A percentile compares a stretch with the other conserved stretches of the same genome.
These are phyloP conservation scores for Osmoderma eremita DNA, from an alignment of 2,888 invertebrate species.

Conservation along the genomic window DNA sequence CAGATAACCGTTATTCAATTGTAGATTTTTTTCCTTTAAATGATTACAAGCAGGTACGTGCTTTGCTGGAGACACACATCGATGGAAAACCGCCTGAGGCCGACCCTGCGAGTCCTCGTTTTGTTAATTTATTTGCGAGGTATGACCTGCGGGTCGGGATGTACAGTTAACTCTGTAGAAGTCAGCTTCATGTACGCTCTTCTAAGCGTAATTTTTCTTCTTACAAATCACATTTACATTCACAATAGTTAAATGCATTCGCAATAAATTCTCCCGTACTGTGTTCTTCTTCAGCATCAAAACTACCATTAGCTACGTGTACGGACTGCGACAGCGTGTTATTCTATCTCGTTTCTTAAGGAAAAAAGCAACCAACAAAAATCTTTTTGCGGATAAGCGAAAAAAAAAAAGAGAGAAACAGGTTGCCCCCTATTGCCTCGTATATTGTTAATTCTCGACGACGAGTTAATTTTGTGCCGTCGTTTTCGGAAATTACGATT, in stretches of 20 bases:
- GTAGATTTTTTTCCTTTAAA: no score
- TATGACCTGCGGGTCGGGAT: slow-evolving; percentile 46
- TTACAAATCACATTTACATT: slow-evolving; percentile 40
- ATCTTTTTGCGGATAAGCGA: no score
- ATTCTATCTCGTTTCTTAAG: no score
- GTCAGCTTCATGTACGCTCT: slow-evolving; percentile 37
- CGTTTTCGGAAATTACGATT: no score
- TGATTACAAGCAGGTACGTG: no score
- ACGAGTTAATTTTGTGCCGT: no score
- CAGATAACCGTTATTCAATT: no score
- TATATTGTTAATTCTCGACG: no score
- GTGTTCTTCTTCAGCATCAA: slow-evolving; percentile 5
- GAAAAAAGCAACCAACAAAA: no score
- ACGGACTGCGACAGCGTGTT: neutral
- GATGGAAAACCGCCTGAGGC: slow-evolving; percentile 1
- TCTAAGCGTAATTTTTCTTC: slow-evolving; percentile 31
- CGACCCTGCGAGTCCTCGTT: slow-evolving; percentile 42
- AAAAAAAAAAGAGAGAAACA: no score
- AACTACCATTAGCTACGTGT: slow-evolving; percentile 23
- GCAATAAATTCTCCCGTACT: slow-evolving; percentile 22
- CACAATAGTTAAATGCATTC: slow-evolving; percentile 36
- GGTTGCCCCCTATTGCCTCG: no score
- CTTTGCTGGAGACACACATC: no score
- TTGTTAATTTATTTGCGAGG: slow-evolving; percentile 48
- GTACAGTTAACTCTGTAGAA: slow-evolving; percentile 47